Evolutionary conservation across 2,797 vertebrate genomes (phyloP).

Genomic region (Microcaecilia unicolor): DNA sequence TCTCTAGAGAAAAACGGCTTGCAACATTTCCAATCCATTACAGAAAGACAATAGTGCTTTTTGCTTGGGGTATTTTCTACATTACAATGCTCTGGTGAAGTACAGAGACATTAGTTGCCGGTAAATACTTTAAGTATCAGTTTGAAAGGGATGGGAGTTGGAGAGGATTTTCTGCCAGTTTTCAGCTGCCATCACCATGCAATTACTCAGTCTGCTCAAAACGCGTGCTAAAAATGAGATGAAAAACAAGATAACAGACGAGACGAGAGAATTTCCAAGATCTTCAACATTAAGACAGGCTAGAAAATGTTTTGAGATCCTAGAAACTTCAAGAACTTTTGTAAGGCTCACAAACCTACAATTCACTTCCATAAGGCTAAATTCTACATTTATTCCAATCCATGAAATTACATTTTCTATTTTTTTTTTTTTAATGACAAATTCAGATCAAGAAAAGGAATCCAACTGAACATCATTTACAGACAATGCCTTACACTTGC

Average conservation of each 20-base stretch:
- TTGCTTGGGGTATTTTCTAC: too few species aligned
- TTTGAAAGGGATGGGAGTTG: too few species aligned
- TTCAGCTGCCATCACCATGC: slow-evolving; percentile 28
- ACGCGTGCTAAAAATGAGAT: slow-evolving; percentile 19
- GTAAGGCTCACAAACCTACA: slow-evolving; percentile 1
- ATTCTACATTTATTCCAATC: neutral
- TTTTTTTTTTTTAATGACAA: slow-evolving; percentile 2
- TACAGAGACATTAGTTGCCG: too few species aligned
- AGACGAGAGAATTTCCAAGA: too few species aligned
- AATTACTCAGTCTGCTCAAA: slow-evolving; percentile 39
- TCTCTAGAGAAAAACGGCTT: too few species aligned
- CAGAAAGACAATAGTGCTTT: too few species aligned
- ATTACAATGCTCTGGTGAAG: too few species aligned
- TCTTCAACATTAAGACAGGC: too few species aligned
- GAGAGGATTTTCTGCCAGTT: slow-evolving; percentile 46
- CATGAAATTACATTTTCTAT: slow-evolving; percentile 4
- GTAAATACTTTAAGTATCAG: too few species aligned
- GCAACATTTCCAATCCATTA: too few species aligned
- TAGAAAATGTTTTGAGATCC: slow-evolving; percentile 21
- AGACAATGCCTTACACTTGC: too few species aligned
- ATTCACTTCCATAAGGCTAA: neutral
- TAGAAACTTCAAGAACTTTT: neutral
- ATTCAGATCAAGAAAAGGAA: slow-evolving; percentile 4
- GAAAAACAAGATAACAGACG: slow-evolving; percentile 36
- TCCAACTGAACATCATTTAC: too few species aligned